Evolutionary conservation across 2,888 invertebrate genomes (phyloP), one percentile per base, ranked within the genome.

Genomic region (Prenolepis imparis): DNA sequence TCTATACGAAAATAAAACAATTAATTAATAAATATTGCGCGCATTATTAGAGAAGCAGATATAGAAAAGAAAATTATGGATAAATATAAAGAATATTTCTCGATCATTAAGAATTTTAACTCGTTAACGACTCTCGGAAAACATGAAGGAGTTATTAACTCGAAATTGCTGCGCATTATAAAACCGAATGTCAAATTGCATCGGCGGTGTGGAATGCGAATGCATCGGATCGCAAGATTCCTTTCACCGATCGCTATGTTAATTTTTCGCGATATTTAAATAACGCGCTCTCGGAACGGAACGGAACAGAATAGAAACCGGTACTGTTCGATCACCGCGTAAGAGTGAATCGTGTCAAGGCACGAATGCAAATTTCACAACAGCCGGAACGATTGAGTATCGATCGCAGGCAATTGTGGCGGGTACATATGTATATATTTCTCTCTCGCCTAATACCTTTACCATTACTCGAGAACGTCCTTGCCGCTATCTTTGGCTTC

Each of bases 261-360:
- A 78, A 78, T 78, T 59, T 57, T 68, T 78, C 32, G 41, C 78
- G 78, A 68, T 78, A 78, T 78, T 78, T 78, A 78, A 78, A 78
- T 78, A 78, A 59, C 68, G 41, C 39, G 57, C 59, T 68, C 78
- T 78, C 18, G 59, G 78, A 68, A 78, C 78, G 44, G 78, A 78
- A 78, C 78, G 8, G 64, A 67, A 36, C 36, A 5, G 68, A 78
- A 44, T 24, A 59, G 57, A 68, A n/a, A 78, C 78, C 78, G 78
- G 78, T 78, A 78, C 78, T 78, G 59, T 68, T 59, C 78, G 67
- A n/a, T n/a, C n/a, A n/a, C 67, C 28, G 57, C 67, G 57, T 57
- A 78, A 59, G 59, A 78, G 78, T 21, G 78, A 78, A 78, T 68
- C 68, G 78, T 78, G 78, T 78, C 78, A 78, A 78, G 78, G 78